Percentiles rank a stretch among this genome's conserved stretches.
These are phyloP conservation scores for Drosophila murphyi DNA, from an alignment of 1,140 invertebrate species.

Conservation along the genomic window DNA sequence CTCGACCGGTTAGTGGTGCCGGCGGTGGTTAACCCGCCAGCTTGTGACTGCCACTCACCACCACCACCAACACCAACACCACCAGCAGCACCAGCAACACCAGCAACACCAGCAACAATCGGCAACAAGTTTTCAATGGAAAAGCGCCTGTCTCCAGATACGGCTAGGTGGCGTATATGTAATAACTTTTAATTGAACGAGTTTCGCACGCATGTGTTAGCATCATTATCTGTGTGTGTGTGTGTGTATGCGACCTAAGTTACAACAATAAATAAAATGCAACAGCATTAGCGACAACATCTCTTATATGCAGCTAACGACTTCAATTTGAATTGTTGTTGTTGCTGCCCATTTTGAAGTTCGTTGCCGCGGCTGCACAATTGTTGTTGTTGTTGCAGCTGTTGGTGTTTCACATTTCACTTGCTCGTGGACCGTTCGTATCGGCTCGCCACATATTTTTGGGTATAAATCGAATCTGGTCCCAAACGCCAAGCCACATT, in stretches of 20 bases:
- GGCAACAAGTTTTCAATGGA: slow-evolving; percentile 63
- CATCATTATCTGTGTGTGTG: slow-evolving; percentile 5
- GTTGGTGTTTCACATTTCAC: slow-evolving; percentile 63
- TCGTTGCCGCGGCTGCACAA: slow-evolving; percentile 68
- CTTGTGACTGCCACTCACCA: slow-evolving; percentile 22
- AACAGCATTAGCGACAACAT: slow-evolving; percentile 33
- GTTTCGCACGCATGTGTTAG: slow-evolving; percentile 57
- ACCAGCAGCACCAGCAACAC: neutral
- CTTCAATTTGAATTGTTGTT: slow-evolving; percentile 45
- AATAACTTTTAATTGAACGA: slow-evolving; percentile 78
- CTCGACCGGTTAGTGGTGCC: slow-evolving; percentile 54
- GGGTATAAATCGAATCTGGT: slow-evolving; percentile 84
- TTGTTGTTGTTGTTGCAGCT: slow-evolving; percentile 23
- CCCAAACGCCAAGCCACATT: slow-evolving; percentile 70
- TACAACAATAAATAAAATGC: slow-evolving; percentile 49
- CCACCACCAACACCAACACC: neutral
- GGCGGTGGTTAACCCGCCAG: slow-evolving; percentile 66
- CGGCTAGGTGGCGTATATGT: slow-evolving; percentile 69
- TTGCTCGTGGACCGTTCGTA: slow-evolving; percentile 34
- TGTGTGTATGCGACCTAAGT: slow-evolving; percentile 28
- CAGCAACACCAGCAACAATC: slow-evolving; percentile 15
- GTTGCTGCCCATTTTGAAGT: slow-evolving; percentile 59
- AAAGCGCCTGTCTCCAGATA: slow-evolving; percentile 46
- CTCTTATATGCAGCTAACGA: slow-evolving; percentile 44
- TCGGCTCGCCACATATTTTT: slow-evolving; percentile 39